phyloP scores from a whole-genome alignment of 2,797 vertebrate genomes.

The Halcyon badia region DNA sequence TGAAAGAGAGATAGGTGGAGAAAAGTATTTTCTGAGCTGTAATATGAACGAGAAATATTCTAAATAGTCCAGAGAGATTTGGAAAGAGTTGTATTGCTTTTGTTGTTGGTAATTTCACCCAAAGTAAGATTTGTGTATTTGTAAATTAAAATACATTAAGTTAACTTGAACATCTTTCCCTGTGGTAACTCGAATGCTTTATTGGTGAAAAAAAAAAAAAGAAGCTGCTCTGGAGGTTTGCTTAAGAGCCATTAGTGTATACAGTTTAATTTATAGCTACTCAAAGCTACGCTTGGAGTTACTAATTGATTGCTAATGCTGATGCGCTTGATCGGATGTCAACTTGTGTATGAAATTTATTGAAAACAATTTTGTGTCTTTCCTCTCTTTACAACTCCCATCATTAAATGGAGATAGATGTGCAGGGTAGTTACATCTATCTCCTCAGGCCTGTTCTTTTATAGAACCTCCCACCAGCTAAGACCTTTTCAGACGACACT shows the following conservation, averaged over 20 bases:
- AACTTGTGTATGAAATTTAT: slow-evolving; percentile 32
- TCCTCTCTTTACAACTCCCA: neutral
- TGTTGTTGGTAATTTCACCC: neutral
- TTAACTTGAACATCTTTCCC: slow-evolving; percentile 3
- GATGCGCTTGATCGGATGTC: neutral
- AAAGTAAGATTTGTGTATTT: neutral
- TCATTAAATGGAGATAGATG: neutral
- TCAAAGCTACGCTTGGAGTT: neutral
- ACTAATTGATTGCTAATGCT: slow-evolving; percentile 58
- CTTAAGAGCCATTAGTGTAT: slow-evolving; percentile 2
- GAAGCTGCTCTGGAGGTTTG: slow-evolving; percentile 18
- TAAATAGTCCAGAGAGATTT: neutral
- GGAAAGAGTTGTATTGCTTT: neutral
- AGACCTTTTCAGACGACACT: neutral
- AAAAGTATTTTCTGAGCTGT: neutral
- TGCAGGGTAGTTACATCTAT: neutral
- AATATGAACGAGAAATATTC: neutral
- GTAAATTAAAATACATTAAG: slow-evolving; percentile 32
- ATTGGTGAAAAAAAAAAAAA: neutral
- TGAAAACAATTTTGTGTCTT: slow-evolving; percentile 37
- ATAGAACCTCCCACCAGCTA: neutral
- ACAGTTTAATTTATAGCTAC: slow-evolving; percentile 26
- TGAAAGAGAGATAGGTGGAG: neutral
- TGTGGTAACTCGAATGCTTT: neutral
- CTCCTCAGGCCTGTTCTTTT: neutral